Base-by-base conservation (phyloP, 2,797 vertebrate genomes). In the Cottoperca gobio region DNA sequence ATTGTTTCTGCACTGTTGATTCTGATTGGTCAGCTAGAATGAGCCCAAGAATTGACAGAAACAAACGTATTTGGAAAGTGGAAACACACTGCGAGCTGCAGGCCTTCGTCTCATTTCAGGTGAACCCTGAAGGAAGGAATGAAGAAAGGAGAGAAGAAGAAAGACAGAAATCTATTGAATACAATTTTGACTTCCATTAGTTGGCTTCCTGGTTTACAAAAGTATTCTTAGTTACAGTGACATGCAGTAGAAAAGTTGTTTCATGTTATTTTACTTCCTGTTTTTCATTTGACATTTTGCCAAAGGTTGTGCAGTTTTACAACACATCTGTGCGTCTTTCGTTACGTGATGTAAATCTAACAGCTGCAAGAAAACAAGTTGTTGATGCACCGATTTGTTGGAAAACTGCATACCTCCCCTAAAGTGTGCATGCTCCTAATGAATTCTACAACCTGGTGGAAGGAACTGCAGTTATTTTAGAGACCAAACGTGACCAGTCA, bases 21-120 rank as follows among this genome's bases (percentile, higher is more conserved):
- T 98, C 97, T 98, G 98, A 99, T 98, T 98, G 97, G 98, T 99
- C 97, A 97, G 88, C 88, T 86, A 87, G 74, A 87, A 59, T 46
- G 62, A 86, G 74, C 68, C 59, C 49, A 24, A 79, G 40, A 74
- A 82, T 81, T 89, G 73, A 82, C 69, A 74, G 39, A 81, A 72
- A 79, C 39, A 67, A 85, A 76, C 45, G 49, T 69, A 81, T 73
- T 74, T 71, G 65, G 71, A 76, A 86, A 77, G 71, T 60, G 72
- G 58, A 62, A 79, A 77, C 50, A 3, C 33, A 49, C 59, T 65
- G 69, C 35, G 6, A 82, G 82, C 82, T 50, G 61, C 81, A 66
- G 71, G 64, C 63, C 43, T 82, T 60, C 81, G 76, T 87, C 84
- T 86, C 65, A 68, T 90, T 84, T 68, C 87, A 88, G 83, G 81